phyloP scores from a whole-genome alignment of 2,888 invertebrate genomes.

The Leucania comma region DNA sequence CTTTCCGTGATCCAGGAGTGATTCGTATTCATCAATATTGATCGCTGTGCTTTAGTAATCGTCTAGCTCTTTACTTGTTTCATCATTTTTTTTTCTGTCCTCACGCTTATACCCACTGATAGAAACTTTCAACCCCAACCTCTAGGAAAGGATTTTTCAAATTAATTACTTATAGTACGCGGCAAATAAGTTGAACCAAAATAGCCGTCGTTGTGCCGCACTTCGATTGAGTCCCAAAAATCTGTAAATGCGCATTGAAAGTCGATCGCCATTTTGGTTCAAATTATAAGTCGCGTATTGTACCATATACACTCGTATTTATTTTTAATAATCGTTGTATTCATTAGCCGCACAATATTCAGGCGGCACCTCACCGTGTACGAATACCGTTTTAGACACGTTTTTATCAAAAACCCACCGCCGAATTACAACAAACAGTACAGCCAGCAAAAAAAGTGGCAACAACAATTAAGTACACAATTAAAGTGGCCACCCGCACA shows the following conservation, averaged over 20 bases:
- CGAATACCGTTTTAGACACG: conserved; percentile 58
- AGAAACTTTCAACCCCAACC: not conserved
- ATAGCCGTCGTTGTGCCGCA: no score
- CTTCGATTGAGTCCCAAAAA: no score
- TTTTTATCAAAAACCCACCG: conserved; percentile 38
- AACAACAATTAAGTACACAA: conserved; percentile 49
- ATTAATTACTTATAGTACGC: conserved; percentile 17
- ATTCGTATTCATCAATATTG: conserved; percentile 29
- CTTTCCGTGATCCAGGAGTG: conserved; percentile 21
- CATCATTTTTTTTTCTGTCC: not conserved
- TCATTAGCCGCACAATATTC: conserved; percentile 41
- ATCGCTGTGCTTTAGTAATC: not conserved
- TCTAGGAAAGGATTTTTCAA: not conserved
- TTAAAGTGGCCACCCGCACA: conserved; percentile 64
- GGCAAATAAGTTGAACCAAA: no score
- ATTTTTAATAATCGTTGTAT: conserved; percentile 9
- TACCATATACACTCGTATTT: no score
- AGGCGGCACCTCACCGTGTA: conserved; percentile 32
- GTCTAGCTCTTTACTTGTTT: not conserved
- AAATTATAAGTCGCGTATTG: no score
- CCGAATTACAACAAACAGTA: conserved; percentile 46
- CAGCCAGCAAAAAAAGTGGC: conserved; percentile 42
- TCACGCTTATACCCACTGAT: not conserved
- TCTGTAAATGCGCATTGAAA: no score
- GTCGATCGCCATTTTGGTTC: no score